These are phyloP conservation scores for Drosophila nigromelanica DNA, from an alignment of 1,140 invertebrate genomes.

Conservation along the genomic window DNA sequence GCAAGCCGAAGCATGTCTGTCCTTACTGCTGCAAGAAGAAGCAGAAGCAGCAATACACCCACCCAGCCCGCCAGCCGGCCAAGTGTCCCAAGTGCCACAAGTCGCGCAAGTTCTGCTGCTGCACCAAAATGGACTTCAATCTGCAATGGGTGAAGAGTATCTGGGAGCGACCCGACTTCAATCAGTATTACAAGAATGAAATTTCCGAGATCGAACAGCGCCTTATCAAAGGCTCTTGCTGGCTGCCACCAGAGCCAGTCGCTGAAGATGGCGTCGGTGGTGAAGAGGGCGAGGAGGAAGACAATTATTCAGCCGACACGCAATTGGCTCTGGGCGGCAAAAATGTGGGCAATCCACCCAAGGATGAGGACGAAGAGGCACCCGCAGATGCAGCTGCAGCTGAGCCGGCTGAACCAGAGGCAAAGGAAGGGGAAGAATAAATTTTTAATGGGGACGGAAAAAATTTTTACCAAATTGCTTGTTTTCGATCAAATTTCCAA, in stretches of 20 bases:
- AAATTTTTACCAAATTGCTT: not conserved
- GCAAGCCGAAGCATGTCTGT: slow-evolving; percentile 66
- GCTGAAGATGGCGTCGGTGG: slow-evolving; percentile 10
- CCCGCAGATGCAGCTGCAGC: not conserved
- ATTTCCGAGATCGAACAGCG: slow-evolving; percentile 73
- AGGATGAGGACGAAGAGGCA: slow-evolving; percentile 1
- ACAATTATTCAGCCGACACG: slow-evolving; percentile 31
- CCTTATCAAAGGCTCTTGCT: slow-evolving; percentile 63
- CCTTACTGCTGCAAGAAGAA: slow-evolving; percentile 80
- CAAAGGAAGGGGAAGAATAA: slow-evolving; percentile 20
- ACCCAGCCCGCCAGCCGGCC: slow-evolving; percentile 52
- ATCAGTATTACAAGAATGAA: slow-evolving; percentile 74
- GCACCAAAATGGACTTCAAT: slow-evolving; percentile 72
- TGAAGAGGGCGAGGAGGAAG: slow-evolving; percentile 56
- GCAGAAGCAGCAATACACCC: slow-evolving; percentile 59
- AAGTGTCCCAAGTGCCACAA: slow-evolving; percentile 81
- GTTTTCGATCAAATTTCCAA: not conserved
- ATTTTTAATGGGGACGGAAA: not conserved
- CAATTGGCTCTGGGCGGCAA: slow-evolving; percentile 57
- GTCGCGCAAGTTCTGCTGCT: slow-evolving; percentile 73
- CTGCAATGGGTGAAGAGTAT: slow-evolving; percentile 78
- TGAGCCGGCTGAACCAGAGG: slow-evolving; percentile 3
- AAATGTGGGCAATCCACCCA: slow-evolving; percentile 1
- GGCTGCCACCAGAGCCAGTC: slow-evolving; percentile 62
- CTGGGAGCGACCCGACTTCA: slow-evolving; percentile 77